A percentile compares a stretch with the other conserved stretches of the same genome.
Evolutionary conservation across 2,113 vertebrate species (phyloP).

Genomic region (Pelmatolapia mariae): DNA sequence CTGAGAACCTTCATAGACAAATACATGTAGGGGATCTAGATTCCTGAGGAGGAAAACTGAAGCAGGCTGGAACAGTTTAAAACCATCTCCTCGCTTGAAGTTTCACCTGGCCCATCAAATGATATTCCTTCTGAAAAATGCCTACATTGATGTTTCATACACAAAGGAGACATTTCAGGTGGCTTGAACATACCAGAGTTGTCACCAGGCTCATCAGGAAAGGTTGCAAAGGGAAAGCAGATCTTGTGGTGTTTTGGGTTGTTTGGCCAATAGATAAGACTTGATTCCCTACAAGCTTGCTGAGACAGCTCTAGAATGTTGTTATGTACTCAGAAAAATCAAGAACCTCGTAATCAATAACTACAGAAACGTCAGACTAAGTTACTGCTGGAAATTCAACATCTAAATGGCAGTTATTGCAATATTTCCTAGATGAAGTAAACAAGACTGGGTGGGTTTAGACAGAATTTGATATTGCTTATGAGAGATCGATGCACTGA

Average conservation of each 20-base stretch:
- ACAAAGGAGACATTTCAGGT: background rate
- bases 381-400: too few relatives aligned
- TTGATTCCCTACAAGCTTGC: background rate
- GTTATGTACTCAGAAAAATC: background rate
- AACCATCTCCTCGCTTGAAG: background rate
- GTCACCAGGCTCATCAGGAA: background rate
- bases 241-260: background rate
- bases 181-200: background rate
- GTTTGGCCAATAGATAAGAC: background rate
- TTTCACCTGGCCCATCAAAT: background rate
- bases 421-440: too few relatives aligned
- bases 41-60: background rate
- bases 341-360: too few relatives aligned
- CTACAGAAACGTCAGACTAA: too few relatives aligned
- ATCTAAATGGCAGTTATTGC: too few relatives aligned
- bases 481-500: background rate
- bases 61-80: background rate
- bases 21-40: background rate
- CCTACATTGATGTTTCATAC: background rate
- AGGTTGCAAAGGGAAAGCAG: background rate
- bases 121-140: background rate
- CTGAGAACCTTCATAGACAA: too few relatives aligned
- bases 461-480: background rate
- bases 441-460: background rate
- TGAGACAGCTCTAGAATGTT: background rate